Base-by-base conservation (phyloP, 2,888 invertebrate genomes). In the Sussaba pulchella region DNA sequence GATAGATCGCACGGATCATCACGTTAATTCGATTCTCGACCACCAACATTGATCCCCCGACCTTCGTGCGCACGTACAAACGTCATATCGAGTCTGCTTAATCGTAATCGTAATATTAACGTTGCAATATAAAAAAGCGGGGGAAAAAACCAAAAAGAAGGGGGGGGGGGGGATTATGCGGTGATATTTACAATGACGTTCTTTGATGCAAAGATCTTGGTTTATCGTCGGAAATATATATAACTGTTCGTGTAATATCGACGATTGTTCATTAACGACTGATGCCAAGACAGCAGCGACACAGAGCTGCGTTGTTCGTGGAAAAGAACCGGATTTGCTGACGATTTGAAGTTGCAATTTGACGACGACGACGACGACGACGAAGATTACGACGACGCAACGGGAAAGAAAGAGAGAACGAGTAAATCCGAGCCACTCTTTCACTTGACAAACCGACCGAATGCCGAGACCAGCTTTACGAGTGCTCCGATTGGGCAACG, bases 391-490 rank as follows among this genome's bases (percentile, higher is more conserved):
- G 43, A 64, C 52, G 72, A 61, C 19, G 61, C 26, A 63, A 41
- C 45, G 10, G 50, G 36, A 54, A 57, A 14, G 52, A 71, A 39
- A 61, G 50, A 66, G 50, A 89, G 85, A 86, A 88, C 86, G 87
- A 89, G 89, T 88, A 89, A 91, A 90, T 89, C 87, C 89, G 88
- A 90, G 87, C 89, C 87, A 88, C 88, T 90, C 90, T 89, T 91
- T 91, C 87, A 89, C 90, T 91, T 88, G 91, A 90, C 91, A 91
- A 91, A 90, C 90, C 91, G 88, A 87, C 91, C 89, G 88, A 91
- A 91, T 90, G 91, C 90, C 91, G 91, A 91, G 91, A 89, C 90
- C 86, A 89, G 85, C 89, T 92, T 92, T 91, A 92, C 91, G 92
- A 91, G 82, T 88, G 82, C 82, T 83, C 84, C 85, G 86, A 91